These are phyloP conservation scores for Eupeodes luniger DNA, from an alignment of 2,888 invertebrate species.

Conservation along the genomic window DNA sequence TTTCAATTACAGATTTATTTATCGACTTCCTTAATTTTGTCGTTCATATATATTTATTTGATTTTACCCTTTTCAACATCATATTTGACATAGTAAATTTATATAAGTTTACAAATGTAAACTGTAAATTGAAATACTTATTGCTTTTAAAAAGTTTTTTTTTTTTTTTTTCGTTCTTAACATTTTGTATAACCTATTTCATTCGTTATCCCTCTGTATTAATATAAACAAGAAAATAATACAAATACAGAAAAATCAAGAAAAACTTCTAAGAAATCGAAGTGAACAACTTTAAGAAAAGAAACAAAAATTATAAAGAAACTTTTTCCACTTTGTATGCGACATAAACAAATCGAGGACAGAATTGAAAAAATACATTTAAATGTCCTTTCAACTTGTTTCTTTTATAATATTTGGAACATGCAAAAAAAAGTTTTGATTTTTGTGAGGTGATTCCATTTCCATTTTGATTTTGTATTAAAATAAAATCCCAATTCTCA, in stretches of 20 bases:
- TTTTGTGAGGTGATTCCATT: not conserved
- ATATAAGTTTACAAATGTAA: slow-evolving; percentile 40
- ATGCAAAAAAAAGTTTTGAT: not conserved
- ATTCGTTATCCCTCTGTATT: not conserved
- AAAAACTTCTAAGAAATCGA: slow-evolving; percentile 30
- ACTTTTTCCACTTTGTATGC: slow-evolving; percentile 25
- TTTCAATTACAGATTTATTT: no score
- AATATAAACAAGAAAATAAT: not conserved
- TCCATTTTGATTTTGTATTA: slow-evolving; percentile 5
- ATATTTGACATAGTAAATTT: slow-evolving; percentile 14
- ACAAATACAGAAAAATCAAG: not conserved
- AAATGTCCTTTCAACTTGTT: slow-evolving; percentile 62
- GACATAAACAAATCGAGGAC: slow-evolving; percentile 10
- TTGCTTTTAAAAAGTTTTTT: slow-evolving; percentile 39
- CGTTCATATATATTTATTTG: slow-evolving; percentile 10
- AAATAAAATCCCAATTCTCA: slow-evolving; percentile 69
- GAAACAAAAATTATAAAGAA: not conserved
- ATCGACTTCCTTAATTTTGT: no score
- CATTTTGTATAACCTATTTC: slow-evolving; percentile 1
- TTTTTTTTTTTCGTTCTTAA: not conserved
- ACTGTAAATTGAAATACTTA: slow-evolving; percentile 59
- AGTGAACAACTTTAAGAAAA: slow-evolving; percentile 50
- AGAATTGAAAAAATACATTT: slow-evolving; percentile 59
- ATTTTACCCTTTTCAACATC: not conserved
- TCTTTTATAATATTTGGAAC: not conserved